Conservation (phyloP, 2,888 invertebrate genomes). For the Brenthis hecate region DNA sequence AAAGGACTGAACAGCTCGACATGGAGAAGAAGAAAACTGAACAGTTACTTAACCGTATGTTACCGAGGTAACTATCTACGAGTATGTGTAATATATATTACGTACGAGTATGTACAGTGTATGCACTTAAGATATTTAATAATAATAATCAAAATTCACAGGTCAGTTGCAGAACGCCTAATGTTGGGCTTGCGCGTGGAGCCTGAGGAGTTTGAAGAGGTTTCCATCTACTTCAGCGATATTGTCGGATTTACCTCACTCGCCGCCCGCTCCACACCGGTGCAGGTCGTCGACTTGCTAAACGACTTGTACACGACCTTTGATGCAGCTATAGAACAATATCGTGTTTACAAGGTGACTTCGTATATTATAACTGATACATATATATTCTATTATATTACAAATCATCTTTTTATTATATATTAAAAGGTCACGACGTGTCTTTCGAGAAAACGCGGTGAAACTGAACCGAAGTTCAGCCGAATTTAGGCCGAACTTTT, state of each 20-base stretch:
- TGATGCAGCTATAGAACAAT: conserved; percentile 96
- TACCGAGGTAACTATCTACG: conserved; percentile 86
- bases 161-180: conserved; percentile 95
- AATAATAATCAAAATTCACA: conserved; percentile 51
- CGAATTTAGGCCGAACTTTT: no score
- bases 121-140: not conserved
- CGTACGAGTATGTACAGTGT: not conserved
- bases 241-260: conserved; percentile 97
- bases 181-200: conserved; percentile 95
- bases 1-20: conserved; percentile 95
- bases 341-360: conserved; percentile 89
- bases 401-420: no score
- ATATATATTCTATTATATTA: no score
- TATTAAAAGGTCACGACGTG: no score
- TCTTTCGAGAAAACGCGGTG: no score
- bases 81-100: not conserved
- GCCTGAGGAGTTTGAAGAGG: conserved; percentile 95
- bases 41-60: conserved; percentile 93
- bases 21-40: conserved; percentile 98
- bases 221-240: conserved; percentile 96
- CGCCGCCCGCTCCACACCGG: conserved; percentile 95
- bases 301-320: conserved; percentile 97
- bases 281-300: conserved; percentile 94
- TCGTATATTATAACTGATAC: not conserved
- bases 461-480: no score